Evolutionary conservation across 2,113 vertebrate species (phyloP), one percentile per base, ranked within the genome.

Genomic region (Abramis brama): DNA sequence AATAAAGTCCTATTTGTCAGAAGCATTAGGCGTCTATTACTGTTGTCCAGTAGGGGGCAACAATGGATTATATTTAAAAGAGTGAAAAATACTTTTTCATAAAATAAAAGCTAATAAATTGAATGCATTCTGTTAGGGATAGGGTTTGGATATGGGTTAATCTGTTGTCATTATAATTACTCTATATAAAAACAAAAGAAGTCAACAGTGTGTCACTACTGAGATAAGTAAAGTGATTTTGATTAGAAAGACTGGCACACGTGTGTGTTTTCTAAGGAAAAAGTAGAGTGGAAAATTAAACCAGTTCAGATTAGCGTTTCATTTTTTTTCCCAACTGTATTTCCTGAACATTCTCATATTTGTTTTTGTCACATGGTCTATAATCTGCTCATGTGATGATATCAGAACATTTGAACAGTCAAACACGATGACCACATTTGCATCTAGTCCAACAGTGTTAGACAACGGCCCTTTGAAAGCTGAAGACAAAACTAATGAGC

Each of bases 381-480:
- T 78, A 33, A 70, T 30, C 71, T 23, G 55, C 55, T 79, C 30
- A 17, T 55, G 30, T 36, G 17, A 36, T 19, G 47, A 83, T 70
- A 83, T 70, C 21, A 73, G 10, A 55, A 19, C 0, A 30, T 83
- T 83, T 83, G 81, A 57, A 83, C 66, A 83, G 81, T 70, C 81
- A 83, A 83, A 73, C 81, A 57, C 3, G 27, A 71, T 33, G 27
- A n/a, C 2, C 15, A 10, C 21, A 83, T 83, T 71, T 83, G 81
- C 81, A 83, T 83, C 47, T 73, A 19, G 11, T 39, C 50, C 64
- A 55, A 71, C 64, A 10, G 19, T 55, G 80, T 45, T 15, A 66
- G 17, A 82, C 80, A 82, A 47, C 64, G 5, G 25, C 11, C 21
- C 81, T 71, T 82, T 82, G 25, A 82, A n/a, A 82, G 23, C 66